phyloP scores from a whole-genome alignment of 2,113 vertebrate genomes.

The Leucosticte australis region DNA sequence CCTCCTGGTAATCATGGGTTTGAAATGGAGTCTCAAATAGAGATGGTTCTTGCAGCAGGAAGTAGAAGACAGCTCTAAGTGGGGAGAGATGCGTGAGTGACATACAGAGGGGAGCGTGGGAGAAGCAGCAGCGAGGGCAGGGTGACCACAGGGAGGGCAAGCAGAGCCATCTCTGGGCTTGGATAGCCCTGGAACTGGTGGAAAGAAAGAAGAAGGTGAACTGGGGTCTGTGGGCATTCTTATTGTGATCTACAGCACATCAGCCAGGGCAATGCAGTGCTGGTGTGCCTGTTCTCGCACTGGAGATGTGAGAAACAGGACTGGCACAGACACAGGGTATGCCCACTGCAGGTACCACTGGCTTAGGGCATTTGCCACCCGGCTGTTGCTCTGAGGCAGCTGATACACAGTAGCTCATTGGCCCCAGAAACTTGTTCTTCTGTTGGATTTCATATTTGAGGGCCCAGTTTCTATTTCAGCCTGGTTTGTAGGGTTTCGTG shows the following conservation, averaged over 20 bases:
- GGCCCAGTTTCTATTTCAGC: not conserved
- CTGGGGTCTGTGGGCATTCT: not conserved
- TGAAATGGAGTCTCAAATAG: conserved; percentile 45
- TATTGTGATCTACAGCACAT: accelerated
- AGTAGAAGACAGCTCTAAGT: conserved; percentile 37
- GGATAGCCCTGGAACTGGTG: not conserved
- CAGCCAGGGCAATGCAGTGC: not conserved
- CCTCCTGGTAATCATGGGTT: conserved; percentile 35
- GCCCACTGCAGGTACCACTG: not conserved
- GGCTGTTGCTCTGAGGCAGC: not conserved
- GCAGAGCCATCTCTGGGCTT: accelerated
- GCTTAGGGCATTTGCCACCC: not conserved
- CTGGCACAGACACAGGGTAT: not conserved
- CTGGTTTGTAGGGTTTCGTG: not conserved
- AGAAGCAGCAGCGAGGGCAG: not conserved
- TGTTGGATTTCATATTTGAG: not conserved
- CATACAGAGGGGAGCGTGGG: conserved; percentile 16
- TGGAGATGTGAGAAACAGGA: not conserved
- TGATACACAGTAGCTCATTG: not conserved
- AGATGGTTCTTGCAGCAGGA: conserved; percentile 29
- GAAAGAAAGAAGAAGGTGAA: not conserved
- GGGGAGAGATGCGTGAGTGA: not conserved
- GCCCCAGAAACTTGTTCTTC: not conserved
- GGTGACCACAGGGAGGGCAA: not conserved
- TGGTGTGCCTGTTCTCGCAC: not conserved